These are phyloP conservation scores for Macrobrachium nipponense DNA, from an alignment of 1,140 invertebrate species.

Conservation along the genomic window DNA sequence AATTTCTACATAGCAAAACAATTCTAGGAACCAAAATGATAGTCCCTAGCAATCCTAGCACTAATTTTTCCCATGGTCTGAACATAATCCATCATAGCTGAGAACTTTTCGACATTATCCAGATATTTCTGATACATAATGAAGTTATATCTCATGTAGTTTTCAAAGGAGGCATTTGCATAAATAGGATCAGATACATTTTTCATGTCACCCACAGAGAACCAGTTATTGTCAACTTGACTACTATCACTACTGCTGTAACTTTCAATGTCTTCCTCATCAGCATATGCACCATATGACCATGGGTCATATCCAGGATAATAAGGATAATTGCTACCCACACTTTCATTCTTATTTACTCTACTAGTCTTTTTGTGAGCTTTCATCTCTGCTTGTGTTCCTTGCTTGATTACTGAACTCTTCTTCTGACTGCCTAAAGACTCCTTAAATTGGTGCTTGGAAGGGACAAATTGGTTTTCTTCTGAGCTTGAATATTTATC, in stretches of 20 bases:
- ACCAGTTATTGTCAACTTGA: too few relatives aligned
- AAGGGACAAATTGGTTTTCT: too few relatives aligned
- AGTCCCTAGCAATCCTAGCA: slow-evolving; percentile 38
- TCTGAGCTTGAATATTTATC: too few relatives aligned
- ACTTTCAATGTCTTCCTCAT: too few relatives aligned
- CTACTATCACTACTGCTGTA: too few relatives aligned
- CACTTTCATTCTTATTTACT: too few relatives aligned
- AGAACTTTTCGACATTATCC: slow-evolving; percentile 43
- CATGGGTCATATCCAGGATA: too few relatives aligned
- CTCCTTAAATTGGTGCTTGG: too few relatives aligned
- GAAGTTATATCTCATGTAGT: not conserved
- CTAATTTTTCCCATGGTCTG: slow-evolving; percentile 48
- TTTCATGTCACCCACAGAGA: too few relatives aligned
- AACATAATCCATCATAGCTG: slow-evolving; percentile 56
- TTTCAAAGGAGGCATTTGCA: not conserved
- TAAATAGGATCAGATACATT: not conserved
- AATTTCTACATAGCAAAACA: not conserved
- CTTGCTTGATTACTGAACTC: not conserved
- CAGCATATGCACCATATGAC: too few relatives aligned
- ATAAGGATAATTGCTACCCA: too few relatives aligned
- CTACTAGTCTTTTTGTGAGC: not conserved
- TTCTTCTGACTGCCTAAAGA: not conserved
- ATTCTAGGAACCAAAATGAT: slow-evolving; percentile 9
- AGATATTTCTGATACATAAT: slow-evolving; percentile 7
- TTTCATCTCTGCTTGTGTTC: not conserved